Evolutionary conservation across 1,140 invertebrate species (phyloP).

Genomic region (Schlechtendalia chinensis): DNA sequence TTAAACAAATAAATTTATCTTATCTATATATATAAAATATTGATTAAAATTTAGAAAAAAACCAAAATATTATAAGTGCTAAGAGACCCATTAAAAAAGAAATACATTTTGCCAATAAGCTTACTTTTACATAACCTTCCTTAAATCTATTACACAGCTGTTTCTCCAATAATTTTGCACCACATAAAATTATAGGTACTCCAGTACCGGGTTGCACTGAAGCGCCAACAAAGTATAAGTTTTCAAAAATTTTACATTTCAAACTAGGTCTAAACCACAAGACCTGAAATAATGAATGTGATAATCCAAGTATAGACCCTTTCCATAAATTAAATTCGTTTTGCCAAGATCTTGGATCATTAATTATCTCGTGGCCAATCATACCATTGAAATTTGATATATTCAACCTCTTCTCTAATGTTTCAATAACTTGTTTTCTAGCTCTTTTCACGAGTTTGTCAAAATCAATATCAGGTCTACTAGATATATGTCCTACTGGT

Average conservation of each 20-base stretch:
- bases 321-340: conserved; percentile 45
- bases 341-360: conserved; percentile 39
- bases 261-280: conserved; percentile 42
- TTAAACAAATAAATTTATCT: too few species aligned
- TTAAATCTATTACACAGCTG: conserved; percentile 24
- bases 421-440: conserved; percentile 20
- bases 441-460: conserved; percentile 7
- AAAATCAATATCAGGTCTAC: conserved; percentile 3
- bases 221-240: conserved; percentile 40
- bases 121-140: neutral
- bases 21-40: too few species aligned
- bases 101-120: neutral
- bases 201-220: conserved; percentile 31
- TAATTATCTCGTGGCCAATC: conserved; percentile 21
- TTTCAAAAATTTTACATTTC: conserved; percentile 46
- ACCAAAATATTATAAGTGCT: neutral
- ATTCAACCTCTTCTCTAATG: conserved; percentile 20
- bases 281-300: conserved; percentile 32
- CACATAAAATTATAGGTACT: conserved; percentile 34
- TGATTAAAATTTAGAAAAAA: neutral
- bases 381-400: conserved; percentile 23
- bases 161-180: conserved; percentile 18
- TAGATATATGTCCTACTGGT: conserved; percentile 23
- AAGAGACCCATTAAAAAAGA: conserved; percentile 28
- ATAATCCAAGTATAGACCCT: conserved; percentile 41